These are phyloP conservation scores for Kryptopterus vitreolus DNA, from an alignment of 2,797 vertebrate species.

Conservation along the genomic window DNA sequence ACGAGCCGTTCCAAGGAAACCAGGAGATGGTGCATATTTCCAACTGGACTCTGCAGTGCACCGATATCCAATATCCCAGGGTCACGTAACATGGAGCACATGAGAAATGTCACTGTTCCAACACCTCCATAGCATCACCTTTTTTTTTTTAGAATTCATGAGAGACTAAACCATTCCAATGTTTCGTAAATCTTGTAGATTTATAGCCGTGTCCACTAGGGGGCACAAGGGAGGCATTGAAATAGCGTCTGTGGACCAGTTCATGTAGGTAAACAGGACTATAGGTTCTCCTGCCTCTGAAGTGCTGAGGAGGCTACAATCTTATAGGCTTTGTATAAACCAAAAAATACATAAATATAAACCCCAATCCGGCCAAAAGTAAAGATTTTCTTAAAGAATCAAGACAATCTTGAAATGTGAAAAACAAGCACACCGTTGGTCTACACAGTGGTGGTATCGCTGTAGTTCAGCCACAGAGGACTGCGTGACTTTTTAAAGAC, in stretches of 20 bases:
- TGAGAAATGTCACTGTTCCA: not conserved
- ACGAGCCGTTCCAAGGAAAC: not conserved
- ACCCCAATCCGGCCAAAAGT: too few species aligned
- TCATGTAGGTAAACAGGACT: not conserved
- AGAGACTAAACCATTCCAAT: not conserved
- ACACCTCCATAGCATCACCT: not conserved
- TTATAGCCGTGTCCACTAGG: not conserved
- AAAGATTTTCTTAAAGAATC: too few species aligned
- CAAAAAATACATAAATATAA: not conserved
- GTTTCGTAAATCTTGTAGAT: not conserved
- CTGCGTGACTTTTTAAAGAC: not conserved
- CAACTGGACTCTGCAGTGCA: too few species aligned
- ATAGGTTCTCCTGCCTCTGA: not conserved
- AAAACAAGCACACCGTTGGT: not conserved
- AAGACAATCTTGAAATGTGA: not conserved
- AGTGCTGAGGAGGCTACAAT: not conserved
- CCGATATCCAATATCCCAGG: not conserved
- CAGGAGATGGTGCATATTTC: slow-evolving; percentile 11
- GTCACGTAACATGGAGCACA: not conserved
- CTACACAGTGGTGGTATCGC: not conserved
- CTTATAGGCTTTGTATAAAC: not conserved
- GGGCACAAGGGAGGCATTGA: not conserved
- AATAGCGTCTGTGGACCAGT: not conserved
- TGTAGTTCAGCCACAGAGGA: not conserved
- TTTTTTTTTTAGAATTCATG: not conserved